Evolutionary conservation across 2,888 invertebrate species (phyloP).

Genomic region (Priapulus caudatus): DNA sequence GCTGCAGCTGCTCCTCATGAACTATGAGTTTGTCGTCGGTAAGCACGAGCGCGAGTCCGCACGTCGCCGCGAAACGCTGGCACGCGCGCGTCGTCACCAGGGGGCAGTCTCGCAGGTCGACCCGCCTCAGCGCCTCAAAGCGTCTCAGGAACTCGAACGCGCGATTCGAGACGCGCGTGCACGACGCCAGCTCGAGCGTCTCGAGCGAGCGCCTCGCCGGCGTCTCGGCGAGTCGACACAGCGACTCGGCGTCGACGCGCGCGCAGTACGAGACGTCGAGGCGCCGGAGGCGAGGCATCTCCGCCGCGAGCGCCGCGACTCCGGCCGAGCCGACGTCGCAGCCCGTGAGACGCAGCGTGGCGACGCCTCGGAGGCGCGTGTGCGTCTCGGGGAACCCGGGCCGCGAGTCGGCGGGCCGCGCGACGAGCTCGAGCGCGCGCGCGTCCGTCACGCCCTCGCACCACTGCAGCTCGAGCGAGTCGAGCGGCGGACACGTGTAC

Average conservation of each 20-base stretch:
- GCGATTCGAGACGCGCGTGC: slow-evolving; percentile 65
- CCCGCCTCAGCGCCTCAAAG: slow-evolving; percentile 25
- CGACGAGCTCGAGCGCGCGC: slow-evolving; percentile 67
- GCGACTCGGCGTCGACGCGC: too few species aligned
- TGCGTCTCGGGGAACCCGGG: slow-evolving; percentile 58
- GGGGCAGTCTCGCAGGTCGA: slow-evolving; percentile 26
- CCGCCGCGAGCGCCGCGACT: too few species aligned
- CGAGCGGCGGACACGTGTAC: slow-evolving; percentile 63
- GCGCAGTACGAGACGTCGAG: too few species aligned
- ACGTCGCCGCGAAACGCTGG: slow-evolving; percentile 22
- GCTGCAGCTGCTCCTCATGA: too few species aligned
- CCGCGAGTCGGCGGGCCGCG: slow-evolving; percentile 71
- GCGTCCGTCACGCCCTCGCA: slow-evolving; percentile 72
- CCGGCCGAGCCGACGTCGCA: too few species aligned
- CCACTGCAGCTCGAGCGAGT: slow-evolving; percentile 65
- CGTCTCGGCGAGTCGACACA: too few species aligned
- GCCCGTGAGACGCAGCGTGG: slow-evolving; percentile 63
- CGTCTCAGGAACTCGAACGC: slow-evolving; percentile 56
- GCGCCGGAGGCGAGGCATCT: too few species aligned
- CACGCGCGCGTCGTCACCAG: slow-evolving; percentile 24
- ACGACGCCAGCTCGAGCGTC: slow-evolving; percentile 66
- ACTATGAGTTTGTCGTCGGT: slow-evolving; percentile 22
- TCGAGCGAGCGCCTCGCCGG: slow-evolving; percentile 49
- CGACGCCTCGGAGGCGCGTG: slow-evolving; percentile 61
- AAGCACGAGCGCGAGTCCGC: slow-evolving; percentile 19